Base-by-base conservation (phyloP, 2,888 invertebrate genomes). In the Microctonus brassicae region DNA sequence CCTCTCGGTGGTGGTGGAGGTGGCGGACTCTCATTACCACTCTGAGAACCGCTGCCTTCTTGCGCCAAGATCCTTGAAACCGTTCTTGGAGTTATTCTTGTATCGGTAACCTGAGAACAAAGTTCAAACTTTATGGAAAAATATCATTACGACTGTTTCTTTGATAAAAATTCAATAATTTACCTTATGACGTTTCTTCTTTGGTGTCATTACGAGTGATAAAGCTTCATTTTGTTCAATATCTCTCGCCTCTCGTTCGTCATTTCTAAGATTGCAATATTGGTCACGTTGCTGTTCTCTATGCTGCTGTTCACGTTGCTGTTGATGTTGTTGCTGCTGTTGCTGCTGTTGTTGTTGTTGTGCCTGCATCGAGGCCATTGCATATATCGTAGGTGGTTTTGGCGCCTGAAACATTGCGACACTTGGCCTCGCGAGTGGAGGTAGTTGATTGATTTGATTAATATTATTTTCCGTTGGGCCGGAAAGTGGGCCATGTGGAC, bases 101-200 rank as follows among this genome's bases (percentile, higher is more conserved):
- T 96, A 85, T 97, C 97, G 42, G 98, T 98, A 83, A 97, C 87
- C 87, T 87, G 82, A 69, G 79, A 73, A 75, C 75, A 79, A 69
- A 79, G 76, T 62, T 57, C 22, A 17, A 26, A 52, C 61, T 69
- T 61, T 11, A 34, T 60, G 20, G 39, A 61, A 61, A 70, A 60
- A 60, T 68, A 26, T 64, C 53, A 24, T 68, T 52, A 57, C 13
- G 29, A 65, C 29, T 33, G 13, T 17, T 22, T 3, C 2, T 63
- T 36, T 9, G 29, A 66, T 34, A 13, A 61, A 55, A 70, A 68
- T 61, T 22, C 10, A 17, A 57, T n/a, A 26, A 66, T 36, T 57
- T 75, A 89, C 96, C 94, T 98, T 98, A 86, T 98, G 97, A 69
- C 98, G 91, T 89, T 97, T 98, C 91, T 97, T 98, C 89, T 97